Percentiles rank a stretch among this genome's conserved stretches.
These are phyloP conservation scores for Loris lydekkerianus DNA, from an alignment of 2,797 vertebrate genomes.

Conservation along the genomic window DNA sequence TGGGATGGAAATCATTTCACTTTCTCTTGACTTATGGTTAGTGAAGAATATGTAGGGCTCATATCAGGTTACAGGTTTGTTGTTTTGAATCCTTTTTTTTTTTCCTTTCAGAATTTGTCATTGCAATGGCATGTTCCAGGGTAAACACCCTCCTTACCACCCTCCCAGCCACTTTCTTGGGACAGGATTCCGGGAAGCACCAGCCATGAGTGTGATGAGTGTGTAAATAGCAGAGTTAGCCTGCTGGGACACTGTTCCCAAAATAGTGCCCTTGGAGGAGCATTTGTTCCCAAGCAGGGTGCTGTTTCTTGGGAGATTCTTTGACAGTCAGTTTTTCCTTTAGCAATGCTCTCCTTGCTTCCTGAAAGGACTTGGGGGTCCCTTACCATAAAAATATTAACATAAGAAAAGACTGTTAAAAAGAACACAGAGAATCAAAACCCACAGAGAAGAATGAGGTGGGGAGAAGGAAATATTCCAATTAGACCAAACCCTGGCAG, in stretches of 20 bases:
- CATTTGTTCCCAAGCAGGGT: constrained; percentile 23
- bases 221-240: constrained; percentile 12
- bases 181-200: constrained; percentile 46
- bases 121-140: constrained; percentile 70
- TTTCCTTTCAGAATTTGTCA: constrained; percentile 55
- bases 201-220: not conserved
- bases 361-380: not conserved
- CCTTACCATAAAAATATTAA: not conserved
- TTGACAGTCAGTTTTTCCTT: constrained; percentile 48
- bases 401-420: not conserved
- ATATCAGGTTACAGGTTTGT: constrained; percentile 66
- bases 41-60: constrained; percentile 5
- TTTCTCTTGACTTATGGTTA: constrained; percentile 67
- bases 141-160: constrained; percentile 35
- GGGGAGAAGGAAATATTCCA: not conserved
- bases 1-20: constrained; percentile 52
- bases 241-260: not conserved
- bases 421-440: not conserved
- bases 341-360: not conserved
- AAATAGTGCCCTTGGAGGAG: constrained; percentile 50
- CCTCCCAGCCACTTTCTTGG: constrained; percentile 41
- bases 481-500: not conserved
- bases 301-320: constrained; percentile 16
- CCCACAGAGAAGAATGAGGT: not conserved
- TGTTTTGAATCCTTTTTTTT: constrained; percentile 30